These are phyloP conservation scores for Sciurus vulgaris DNA, from an alignment of 2,797 vertebrate species.

Conservation along the genomic window DNA sequence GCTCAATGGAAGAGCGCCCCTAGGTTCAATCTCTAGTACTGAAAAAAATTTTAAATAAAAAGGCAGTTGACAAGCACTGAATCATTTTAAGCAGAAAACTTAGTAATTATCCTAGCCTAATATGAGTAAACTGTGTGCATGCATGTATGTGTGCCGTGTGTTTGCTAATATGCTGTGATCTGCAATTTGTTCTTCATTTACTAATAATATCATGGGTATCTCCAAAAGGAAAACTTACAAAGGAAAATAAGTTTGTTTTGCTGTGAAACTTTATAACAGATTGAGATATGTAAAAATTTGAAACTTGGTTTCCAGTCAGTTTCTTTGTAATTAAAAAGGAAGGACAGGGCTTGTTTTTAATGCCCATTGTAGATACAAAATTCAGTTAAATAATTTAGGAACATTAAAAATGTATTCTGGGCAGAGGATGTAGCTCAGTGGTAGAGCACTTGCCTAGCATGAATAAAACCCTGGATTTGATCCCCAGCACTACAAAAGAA, in stretches of 20 bases:
- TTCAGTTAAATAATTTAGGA: constrained; percentile 62
- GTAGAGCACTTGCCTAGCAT: not conserved
- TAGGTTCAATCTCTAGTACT: no score
- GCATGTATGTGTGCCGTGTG: not conserved
- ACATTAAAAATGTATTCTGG: not conserved
- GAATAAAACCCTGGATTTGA: not conserved
- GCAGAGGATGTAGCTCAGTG: not conserved
- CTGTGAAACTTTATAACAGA: not conserved
- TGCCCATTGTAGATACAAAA: constrained; percentile 2
- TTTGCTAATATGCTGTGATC: not conserved
- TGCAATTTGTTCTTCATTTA: constrained; percentile 35
- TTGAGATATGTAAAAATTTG: constrained; percentile 37
- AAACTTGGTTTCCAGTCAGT: constrained; percentile 34
- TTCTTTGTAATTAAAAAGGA: constrained; percentile 41
- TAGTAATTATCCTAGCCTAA: not conserved
- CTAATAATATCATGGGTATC: not conserved
- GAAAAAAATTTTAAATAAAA: no score
- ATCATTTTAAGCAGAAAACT: constrained; percentile 31
- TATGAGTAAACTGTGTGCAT: not conserved
- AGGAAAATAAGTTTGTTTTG: constrained; percentile 58
- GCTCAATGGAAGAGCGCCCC: no score
- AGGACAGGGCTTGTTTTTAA: constrained; percentile 36
- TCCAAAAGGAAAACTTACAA: constrained; percentile 47
- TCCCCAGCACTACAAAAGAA: not conserved
- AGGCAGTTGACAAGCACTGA: no score